Base-by-base conservation (phyloP, 2,113 vertebrate genomes). In the Dascyllus trimaculatus region DNA sequence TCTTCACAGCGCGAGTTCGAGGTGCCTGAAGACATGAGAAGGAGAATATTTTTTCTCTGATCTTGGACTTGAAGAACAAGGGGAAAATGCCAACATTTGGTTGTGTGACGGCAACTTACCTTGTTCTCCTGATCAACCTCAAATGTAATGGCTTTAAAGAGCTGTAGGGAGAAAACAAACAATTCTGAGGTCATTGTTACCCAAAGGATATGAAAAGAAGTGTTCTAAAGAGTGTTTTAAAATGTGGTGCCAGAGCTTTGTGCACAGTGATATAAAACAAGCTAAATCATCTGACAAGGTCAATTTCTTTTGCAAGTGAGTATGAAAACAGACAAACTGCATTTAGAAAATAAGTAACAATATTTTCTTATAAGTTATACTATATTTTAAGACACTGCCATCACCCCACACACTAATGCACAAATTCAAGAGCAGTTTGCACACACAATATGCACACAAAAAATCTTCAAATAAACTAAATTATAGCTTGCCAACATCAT, bases 131-230 rank as follows among this genome's bases (percentile, higher is more conserved):
- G 96, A 83, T 94, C 81, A 80, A 95, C 88, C 88, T 97, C 96
- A 94, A 99, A 99, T 35, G 96, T 97, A 84, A 97, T 95, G 3
- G 96, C 95, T 71, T 95, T 90, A 93, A 98, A 99, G 0, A 99
- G 93, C 98, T 99, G 91, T 5, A 21, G 48, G 1, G 43, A 51
- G 18, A 68, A 67, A 80, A 80, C 24, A 46, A 19, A 10, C 9
- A 2, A n/a, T 10, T n/a, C 3, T 1, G 13, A 43, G 40, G 40
- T 43, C 40, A 43, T 1, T 43, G 40, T 15, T 3, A 43, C 11
- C 3, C 40, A 43, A 2, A 3, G 15, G 40, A 9, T 40, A 40
- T 11, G 3, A 43, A 43, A 15, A 43, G 11, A 43, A 43, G 11
- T 8, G 40, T 13, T 43, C 11, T 43, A 4, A 43, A 43, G 13